Evolutionary conservation across 1,140 invertebrate genomes (phyloP), one percentile per base, ranked within the genome.

Genomic region (Euura lappo): DNA sequence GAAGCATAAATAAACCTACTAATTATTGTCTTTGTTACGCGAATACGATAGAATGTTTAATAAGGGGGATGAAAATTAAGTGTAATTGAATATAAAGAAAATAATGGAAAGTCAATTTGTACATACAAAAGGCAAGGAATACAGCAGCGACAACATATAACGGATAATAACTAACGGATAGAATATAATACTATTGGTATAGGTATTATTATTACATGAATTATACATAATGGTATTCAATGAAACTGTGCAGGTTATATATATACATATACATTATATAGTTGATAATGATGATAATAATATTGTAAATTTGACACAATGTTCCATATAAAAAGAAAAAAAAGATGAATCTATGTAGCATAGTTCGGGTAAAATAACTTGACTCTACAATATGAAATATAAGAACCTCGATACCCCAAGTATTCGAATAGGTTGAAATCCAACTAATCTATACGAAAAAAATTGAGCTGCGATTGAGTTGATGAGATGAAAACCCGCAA

Each of bases 101-200:
- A 69, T 71, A 71, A 64, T 66, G 75, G 74, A 75, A 77, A 75
- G 76, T 77, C 76, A 77, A 77, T 77, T 76, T 76, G 68, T 74
- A 71, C 45, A 71, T 75, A 75, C 64, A 64, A 51, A 67, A 44
- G 67, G 28, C 28, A n/a, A 68, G 11, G 67, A 68, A 28, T 28
- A 28, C 28, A 28, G 28, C 28, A 28, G 28, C 28, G 28, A 28
- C 28, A 28, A 28, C 10, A 60, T 51, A 60, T 60, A 60, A 28
- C 51, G 3, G 51, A 60, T 60, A 60, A 60, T 60, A 60, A 51
- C 47, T 51, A 51, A 51, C 47, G 11, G 47, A 51, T 51, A 51
- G 51, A 60, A 11, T 60, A 11, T 60, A 6, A 60, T 60, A 60
- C 8, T 60, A 28, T 28, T 1, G 28, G 28, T 28, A 28, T 28